These are phyloP conservation scores for Sinocyclocheilus grahami DNA, from an alignment of 2,113 vertebrate species.

Conservation along the genomic window DNA sequence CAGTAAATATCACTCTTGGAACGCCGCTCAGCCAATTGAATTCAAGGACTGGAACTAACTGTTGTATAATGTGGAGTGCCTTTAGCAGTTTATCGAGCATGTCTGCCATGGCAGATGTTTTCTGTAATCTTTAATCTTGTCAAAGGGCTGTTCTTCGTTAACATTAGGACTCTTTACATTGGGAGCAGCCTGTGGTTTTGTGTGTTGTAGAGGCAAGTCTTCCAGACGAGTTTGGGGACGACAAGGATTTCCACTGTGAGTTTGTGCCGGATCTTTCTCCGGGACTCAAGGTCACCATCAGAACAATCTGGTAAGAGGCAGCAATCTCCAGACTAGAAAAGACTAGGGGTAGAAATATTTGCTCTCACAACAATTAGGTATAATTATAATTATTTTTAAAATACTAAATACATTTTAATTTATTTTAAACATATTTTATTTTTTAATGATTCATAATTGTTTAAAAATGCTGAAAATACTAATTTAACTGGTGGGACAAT, in stretches of 20 bases:
- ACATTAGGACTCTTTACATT: slow-evolving; percentile 27
- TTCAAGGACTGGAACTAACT: slow-evolving; percentile 17
- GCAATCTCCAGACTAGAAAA: background rate
- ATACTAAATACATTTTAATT: too few species aligned
- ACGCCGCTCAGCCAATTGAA: background rate
- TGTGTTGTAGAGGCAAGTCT: slow-evolving; percentile 88
- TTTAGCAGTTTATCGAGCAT: slow-evolving; percentile 21
- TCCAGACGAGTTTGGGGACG: slow-evolving; percentile 89
- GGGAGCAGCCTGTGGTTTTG: slow-evolving; percentile 52
- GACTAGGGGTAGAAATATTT: background rate
- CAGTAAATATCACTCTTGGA: background rate
- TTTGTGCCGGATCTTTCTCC: slow-evolving; percentile 91
- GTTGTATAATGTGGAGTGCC: slow-evolving; percentile 12
- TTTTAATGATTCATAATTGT: background rate
- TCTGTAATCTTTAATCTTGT: background rate
- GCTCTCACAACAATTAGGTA: background rate
- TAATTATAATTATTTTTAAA: too few species aligned
- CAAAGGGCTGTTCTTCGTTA: background rate
- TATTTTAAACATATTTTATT: background rate
- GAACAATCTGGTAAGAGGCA: slow-evolving; percentile 90
- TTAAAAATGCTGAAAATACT: background rate
- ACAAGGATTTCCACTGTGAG: slow-evolving; percentile 90
- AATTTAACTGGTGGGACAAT: background rate
- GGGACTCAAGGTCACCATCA: slow-evolving; percentile 90
- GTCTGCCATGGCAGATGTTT: slow-evolving; percentile 12